phyloP scores from a whole-genome alignment of 2,888 invertebrate genomes.

The Clanis bilineata region DNA sequence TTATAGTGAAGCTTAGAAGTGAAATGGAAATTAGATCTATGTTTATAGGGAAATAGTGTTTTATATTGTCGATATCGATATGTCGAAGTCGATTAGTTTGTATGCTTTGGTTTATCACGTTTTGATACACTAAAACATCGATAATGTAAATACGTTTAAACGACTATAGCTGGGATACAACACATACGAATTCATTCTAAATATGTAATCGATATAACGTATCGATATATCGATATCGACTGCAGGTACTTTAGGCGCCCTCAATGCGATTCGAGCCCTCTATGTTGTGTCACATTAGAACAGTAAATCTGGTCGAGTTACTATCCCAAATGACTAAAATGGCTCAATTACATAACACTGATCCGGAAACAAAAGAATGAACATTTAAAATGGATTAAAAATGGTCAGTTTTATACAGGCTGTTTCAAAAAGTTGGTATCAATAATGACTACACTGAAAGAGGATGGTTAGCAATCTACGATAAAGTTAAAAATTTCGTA shows the following conservation, averaged over 20 bases:
- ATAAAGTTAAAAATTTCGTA: too few relatives aligned
- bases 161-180: not conserved
- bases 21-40: slow-evolving; percentile 17
- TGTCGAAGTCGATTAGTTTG: not conserved
- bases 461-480: too few relatives aligned
- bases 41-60: slow-evolving; percentile 4
- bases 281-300: slow-evolving; percentile 39
- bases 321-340: not conserved
- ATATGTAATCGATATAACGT: slow-evolving; percentile 10
- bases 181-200: not conserved
- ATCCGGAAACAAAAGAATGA: too few relatives aligned
- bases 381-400: too few relatives aligned
- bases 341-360: too few relatives aligned
- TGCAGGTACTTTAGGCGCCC: slow-evolving; percentile 9
- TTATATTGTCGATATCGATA: slow-evolving; percentile 16
- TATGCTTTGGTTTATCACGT: slow-evolving; percentile 11
- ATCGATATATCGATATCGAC: slow-evolving; percentile 16
- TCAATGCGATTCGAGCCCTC: slow-evolving; percentile 19
- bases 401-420: too few relatives aligned
- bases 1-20: slow-evolving; percentile 6
- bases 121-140: slow-evolving; percentile 7
- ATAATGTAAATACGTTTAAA: not conserved
- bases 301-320: slow-evolving; percentile 7
- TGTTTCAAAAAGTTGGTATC: too few relatives aligned
- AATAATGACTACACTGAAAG: too few relatives aligned